Percentiles rank a stretch among this genome's conserved stretches.
phyloP scores from a whole-genome alignment of 2,797 vertebrate species.

The Chloroceryle amazona region DNA sequence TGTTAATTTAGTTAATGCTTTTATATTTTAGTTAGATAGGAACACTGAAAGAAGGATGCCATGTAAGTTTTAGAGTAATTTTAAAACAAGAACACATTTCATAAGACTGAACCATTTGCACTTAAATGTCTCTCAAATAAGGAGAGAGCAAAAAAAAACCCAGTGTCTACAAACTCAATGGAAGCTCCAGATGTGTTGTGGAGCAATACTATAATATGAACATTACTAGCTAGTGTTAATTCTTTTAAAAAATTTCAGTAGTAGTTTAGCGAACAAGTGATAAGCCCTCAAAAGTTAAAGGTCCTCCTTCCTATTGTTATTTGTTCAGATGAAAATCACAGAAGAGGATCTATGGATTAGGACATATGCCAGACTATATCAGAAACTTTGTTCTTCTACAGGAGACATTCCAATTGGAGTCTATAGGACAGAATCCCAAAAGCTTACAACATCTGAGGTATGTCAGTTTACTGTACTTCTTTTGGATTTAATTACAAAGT shows the following conservation, averaged over 20 bases:
- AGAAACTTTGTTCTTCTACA: slow-evolving; percentile 86
- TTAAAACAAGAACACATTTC: neutral
- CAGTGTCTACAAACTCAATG: fast-evolving
- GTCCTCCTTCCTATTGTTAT: slow-evolving; percentile 1
- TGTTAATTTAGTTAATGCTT: neutral
- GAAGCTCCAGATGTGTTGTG: neutral
- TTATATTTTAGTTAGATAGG: neutral
- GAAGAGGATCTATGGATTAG: slow-evolving; percentile 89
- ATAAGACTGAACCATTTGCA: neutral
- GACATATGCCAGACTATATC: slow-evolving; percentile 88
- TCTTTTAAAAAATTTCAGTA: neutral
- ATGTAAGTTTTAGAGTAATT: neutral
- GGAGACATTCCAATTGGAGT: slow-evolving; percentile 90
- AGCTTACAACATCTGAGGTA: slow-evolving; percentile 84
- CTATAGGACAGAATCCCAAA: slow-evolving; percentile 87
- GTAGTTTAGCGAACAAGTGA: neutral
- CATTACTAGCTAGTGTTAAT: neutral
- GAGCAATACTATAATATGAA: neutral
- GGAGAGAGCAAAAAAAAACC: neutral
- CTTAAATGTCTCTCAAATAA: neutral
- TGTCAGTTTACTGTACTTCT: neutral
- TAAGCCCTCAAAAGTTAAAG: neutral
- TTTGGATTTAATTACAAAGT: neutral
- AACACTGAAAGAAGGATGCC: neutral
- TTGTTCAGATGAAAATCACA: slow-evolving; percentile 86